Evolutionary conservation across 2,113 vertebrate species (phyloP).

Genomic region (Nothoprocta perdicaria): DNA sequence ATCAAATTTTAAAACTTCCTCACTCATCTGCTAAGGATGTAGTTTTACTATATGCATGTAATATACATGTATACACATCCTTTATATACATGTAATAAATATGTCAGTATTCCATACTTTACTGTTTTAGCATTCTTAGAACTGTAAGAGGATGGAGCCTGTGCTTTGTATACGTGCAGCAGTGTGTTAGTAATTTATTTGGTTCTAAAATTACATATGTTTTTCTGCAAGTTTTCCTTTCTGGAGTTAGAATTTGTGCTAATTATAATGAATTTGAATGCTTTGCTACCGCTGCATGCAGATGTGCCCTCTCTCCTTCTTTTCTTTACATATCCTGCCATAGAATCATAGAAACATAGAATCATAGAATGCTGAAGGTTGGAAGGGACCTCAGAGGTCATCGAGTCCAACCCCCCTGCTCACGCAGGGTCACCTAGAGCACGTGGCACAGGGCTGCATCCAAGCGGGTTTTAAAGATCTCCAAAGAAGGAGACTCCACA

Average conservation of each 20-base stretch:
- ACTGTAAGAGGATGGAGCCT: neutral
- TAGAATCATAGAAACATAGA: no score
- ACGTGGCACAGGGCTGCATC: no score
- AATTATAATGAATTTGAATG: neutral
- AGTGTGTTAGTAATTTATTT: neutral
- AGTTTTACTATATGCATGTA: neutral
- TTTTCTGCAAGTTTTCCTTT: neutral
- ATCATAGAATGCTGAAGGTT: no score
- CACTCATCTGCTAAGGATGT: neutral
- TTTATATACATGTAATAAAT: neutral
- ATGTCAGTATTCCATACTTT: neutral
- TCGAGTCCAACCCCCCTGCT: no score
- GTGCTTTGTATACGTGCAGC: accelerated
- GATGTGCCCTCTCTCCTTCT: neutral
- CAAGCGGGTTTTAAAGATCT: no score
- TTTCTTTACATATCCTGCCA: neutral
- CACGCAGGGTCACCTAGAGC: no score
- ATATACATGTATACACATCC: no score
- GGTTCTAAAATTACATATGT: neutral
- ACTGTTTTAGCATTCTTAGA: neutral
- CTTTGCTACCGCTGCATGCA: neutral
- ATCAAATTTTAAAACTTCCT: neutral
- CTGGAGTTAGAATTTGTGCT: neutral
- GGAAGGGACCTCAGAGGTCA: no score
- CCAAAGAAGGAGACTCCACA: no score